These are phyloP conservation scores for Sympetrum striolatum DNA, from an alignment of 2,888 invertebrate genomes.

Conservation along the genomic window DNA sequence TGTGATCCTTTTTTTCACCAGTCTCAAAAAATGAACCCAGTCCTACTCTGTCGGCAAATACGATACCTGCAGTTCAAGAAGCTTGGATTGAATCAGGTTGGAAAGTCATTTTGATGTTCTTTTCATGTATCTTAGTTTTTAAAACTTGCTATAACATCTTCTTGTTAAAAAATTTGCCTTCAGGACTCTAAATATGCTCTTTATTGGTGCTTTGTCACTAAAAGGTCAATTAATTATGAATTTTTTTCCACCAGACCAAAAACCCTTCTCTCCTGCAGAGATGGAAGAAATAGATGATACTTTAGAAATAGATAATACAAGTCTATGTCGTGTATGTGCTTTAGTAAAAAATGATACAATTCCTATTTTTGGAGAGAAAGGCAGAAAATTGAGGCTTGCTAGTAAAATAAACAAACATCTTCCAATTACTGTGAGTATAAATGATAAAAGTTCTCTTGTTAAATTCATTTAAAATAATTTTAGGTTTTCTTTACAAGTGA, in stretches of 20 bases:
- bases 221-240: background rate
- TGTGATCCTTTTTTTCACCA: background rate
- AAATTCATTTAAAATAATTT: background rate
- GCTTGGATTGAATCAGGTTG: too few species aligned
- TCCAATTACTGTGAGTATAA: conserved; percentile 1
- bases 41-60: too few species aligned
- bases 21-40: too few species aligned
- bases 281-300: background rate
- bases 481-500: too few species aligned
- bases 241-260: background rate
- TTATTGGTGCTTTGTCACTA: background rate
- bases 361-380: background rate
- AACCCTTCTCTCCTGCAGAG: background rate
- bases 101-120: too few species aligned
- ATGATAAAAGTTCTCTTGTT: background rate
- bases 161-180: too few species aligned
- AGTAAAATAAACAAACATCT: background rate
- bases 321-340: conserved; percentile 14
- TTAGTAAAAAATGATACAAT: background rate
- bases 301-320: too few species aligned
- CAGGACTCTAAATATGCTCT: too few species aligned
- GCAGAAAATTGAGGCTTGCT: background rate
- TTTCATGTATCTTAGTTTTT: background rate
- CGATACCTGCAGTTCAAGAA: too few species aligned
- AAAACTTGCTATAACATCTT: too few species aligned